Evolutionary conservation across 2,888 invertebrate species (phyloP), one percentile per base, ranked within the genome.

Genomic region (Chymomyza caudatula): DNA sequence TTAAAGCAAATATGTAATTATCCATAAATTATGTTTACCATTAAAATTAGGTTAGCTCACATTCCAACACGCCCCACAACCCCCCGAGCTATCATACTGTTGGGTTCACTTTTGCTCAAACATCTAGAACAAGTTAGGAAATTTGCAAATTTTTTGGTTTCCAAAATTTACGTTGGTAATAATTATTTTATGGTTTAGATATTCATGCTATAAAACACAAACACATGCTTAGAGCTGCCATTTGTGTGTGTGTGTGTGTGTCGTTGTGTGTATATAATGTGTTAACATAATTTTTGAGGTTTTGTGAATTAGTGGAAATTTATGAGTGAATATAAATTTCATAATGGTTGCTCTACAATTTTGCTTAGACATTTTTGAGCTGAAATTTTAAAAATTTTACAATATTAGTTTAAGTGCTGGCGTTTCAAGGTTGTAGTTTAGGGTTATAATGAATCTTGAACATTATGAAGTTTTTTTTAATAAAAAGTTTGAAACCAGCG

Each of bases 1-100:
- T 44, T 53, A 43, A 54, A 43, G 60, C 51, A 53, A 73, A 77
- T 75, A 71, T 85, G 69, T 70, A 83, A 85, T 75, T 83, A 85
- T 68, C 60, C 69, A 68, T 73, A 68, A 74, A 83, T 74, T 79
- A 74, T 69, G 67, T 64, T 63, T 70, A 60, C 73, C 63, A 51
- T 69, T 70, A 53, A 68, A 69, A 75, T 65, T 65, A 70, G 64
- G 63, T 70, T 67, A 64, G 58, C 66, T 59, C 37, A 47, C 51
- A 17, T 47, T 47, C 58, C 49, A 17, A n/a, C 5, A 4, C 15
- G 1, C 23, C 29, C 44, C n/a, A 3, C 8, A 3, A 4, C n/a
- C n/a, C 4, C n/a, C 1, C 8, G 11, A 13, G 2, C 19, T 3
- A 11, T 8, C 43, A 1, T 13, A 19, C n/a, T n/a, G n/a, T n/a